Percentiles rank a stretch among this genome's conserved stretches.
These are phyloP conservation scores for Pecten maximus DNA, from an alignment of 2,888 invertebrate species.

Conservation along the genomic window DNA sequence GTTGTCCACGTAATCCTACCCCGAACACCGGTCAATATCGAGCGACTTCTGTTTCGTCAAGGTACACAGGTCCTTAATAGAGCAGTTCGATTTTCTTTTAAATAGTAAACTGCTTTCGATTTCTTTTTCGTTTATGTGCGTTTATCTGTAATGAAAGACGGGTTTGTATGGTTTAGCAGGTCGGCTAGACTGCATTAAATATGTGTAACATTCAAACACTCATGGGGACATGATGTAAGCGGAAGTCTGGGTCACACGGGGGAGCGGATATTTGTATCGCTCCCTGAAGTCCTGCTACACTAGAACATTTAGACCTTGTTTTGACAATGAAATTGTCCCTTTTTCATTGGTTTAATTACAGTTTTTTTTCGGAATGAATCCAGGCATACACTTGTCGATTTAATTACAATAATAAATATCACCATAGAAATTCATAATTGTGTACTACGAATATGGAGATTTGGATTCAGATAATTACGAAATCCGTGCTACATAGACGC, in stretches of 20 bases:
- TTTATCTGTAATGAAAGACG: conserved; percentile 33
- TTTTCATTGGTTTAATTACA: too few species aligned
- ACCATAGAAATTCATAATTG: too few species aligned
- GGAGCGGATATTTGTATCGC: neutral
- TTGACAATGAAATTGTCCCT: too few species aligned
- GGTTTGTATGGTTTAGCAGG: conserved; percentile 20
- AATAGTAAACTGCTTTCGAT: conserved; percentile 35
- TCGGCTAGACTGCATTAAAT: conserved; percentile 25
- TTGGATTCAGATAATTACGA: too few species aligned
- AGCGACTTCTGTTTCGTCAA: neutral
- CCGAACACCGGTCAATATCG: neutral
- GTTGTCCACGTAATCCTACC: neutral
- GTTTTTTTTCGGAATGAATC: too few species aligned
- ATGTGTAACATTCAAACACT: conserved; percentile 4
- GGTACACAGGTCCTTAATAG: neutral
- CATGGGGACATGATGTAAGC: neutral
- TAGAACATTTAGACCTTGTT: too few species aligned
- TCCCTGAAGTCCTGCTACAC: too few species aligned
- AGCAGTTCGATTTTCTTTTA: conserved; percentile 4
- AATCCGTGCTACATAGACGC: too few species aligned
- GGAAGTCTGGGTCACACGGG: neutral
- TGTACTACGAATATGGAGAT: too few species aligned
- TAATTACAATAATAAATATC: too few species aligned
- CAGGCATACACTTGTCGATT: too few species aligned
- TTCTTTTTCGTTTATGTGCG: conserved; percentile 19